These are phyloP conservation scores for Ectropis grisescens DNA, from an alignment of 1,140 invertebrate species.

Conservation along the genomic window DNA sequence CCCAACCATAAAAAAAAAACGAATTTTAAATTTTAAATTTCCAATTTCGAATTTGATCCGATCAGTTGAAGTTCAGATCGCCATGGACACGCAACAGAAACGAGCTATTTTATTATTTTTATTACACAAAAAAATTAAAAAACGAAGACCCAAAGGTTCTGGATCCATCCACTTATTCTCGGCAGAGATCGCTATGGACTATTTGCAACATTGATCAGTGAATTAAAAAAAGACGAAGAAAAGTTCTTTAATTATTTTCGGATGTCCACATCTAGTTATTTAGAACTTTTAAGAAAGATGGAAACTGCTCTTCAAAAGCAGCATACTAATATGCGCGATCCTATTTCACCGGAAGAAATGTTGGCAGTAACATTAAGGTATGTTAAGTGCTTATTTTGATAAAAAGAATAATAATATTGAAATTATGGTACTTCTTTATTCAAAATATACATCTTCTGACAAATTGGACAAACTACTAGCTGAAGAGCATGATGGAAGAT, in stretches of 20 bases:
- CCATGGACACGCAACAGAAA: slow-evolving; percentile 8
- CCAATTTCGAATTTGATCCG: too few species aligned
- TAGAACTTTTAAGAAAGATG: too few species aligned
- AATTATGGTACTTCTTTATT: slow-evolving; percentile 10
- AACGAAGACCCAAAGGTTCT: slow-evolving; percentile 1
- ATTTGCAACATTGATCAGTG: slow-evolving; percentile 1
- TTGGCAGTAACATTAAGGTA: slow-evolving; percentile 5
- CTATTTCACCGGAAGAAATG: slow-evolving; percentile 1
- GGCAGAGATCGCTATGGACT: slow-evolving; percentile 1
- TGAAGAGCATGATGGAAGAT: slow-evolving; percentile 4
- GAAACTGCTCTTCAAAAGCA: too few species aligned
- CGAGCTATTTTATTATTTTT: slow-evolving; percentile 8
- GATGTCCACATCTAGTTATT: too few species aligned
- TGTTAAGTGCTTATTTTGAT: slow-evolving; percentile 4
- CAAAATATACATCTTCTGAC: slow-evolving; percentile 6
- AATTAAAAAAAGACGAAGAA: slow-evolving; percentile 2
- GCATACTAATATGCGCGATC: too few species aligned
- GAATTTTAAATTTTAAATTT: too few species aligned
- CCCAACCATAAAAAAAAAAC: too few species aligned
- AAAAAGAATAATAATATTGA: slow-evolving; percentile 6
- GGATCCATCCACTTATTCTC: not conserved
- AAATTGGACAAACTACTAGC: not conserved
- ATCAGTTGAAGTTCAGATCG: slow-evolving; percentile 7
- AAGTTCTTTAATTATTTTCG: not conserved
- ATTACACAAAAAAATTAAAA: not conserved